Evolutionary conservation across 2,888 invertebrate species (phyloP).

Genomic region (Callyntrura sp.): DNA sequence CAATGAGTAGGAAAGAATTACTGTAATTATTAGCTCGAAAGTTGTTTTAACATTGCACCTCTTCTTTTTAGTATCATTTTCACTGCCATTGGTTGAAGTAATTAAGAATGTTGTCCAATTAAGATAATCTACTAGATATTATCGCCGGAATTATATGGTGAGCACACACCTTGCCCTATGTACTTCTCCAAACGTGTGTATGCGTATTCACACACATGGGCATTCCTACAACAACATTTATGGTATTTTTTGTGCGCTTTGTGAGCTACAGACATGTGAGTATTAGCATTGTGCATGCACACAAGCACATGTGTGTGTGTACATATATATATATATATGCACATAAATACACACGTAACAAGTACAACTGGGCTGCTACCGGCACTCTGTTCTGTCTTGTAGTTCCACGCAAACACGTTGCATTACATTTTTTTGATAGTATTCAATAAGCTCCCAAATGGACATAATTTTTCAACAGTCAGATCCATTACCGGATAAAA

Average conservation of each 20-base stretch:
- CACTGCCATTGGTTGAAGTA: conserved; percentile 67
- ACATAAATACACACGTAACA: conserved; percentile 3
- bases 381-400: conserved; percentile 12
- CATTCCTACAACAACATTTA: conserved; percentile 22
- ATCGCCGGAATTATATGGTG: conserved; percentile 49
- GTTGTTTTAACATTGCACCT: conserved; percentile 58
- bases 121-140: conserved; percentile 73
- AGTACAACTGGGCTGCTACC: conserved; percentile 20
- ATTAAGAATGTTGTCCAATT: conserved; percentile 79
- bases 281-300: conserved; percentile 12
- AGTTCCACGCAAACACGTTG: not conserved
- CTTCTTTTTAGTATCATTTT: conserved; percentile 46
- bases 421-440: conserved; percentile 6
- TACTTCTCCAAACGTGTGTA: not conserved
- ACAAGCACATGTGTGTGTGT: not conserved
- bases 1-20: conserved; percentile 22
- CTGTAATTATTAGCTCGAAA: conserved; percentile 61
- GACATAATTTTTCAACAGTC: conserved; percentile 45
- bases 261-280: not conserved
- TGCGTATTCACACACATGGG: not conserved
- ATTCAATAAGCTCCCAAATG: conserved; percentile 39
- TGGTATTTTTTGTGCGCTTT: conserved; percentile 23
- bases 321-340: not conserved
- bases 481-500: conserved; percentile 68
- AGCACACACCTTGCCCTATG: conserved; percentile 2